A percentile compares a stretch with the other conserved stretches of the same genome.
Conservation (phyloP, 2,888 invertebrate genomes). For the Lepidocyrtoides sp. region DNA sequence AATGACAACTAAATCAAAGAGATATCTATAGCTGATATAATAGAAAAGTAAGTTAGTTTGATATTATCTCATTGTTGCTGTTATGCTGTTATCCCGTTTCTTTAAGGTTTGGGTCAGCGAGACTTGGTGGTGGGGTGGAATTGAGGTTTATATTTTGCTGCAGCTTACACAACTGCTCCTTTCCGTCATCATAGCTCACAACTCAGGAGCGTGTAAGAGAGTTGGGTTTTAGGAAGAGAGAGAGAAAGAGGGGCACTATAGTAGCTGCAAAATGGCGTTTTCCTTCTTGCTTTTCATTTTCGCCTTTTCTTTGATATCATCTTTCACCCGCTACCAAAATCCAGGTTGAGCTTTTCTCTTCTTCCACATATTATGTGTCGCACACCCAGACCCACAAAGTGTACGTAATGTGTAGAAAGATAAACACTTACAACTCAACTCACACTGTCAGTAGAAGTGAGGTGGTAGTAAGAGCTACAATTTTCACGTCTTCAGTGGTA, state of each 20-base stretch:
- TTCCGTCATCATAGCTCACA: conserved; percentile 6
- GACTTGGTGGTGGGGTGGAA: neutral
- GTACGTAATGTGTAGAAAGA: neutral
- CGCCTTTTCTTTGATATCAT: conserved; percentile 26
- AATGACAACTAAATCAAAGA: neutral
- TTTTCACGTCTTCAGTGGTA: neutral
- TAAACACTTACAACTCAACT: conserved; percentile 1
- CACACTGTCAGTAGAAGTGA: no score
- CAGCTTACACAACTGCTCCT: neutral
- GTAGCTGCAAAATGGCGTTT: conserved; percentile 19
- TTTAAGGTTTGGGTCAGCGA: conserved; percentile 17
- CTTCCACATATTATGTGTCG: neutral
- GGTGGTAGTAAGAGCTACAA: neutral
- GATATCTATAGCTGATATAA: conserved; percentile 36
- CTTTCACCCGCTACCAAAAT: conserved; percentile 1
- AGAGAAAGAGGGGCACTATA: neutral
- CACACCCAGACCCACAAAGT: neutral
- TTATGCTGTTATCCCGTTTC: conserved; percentile 2
- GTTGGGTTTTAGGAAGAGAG: neutral
- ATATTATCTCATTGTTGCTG: conserved; percentile 13
- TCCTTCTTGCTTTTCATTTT: conserved; percentile 33
- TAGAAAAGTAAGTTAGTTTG: neutral
- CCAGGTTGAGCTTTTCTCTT: conserved; percentile 24
- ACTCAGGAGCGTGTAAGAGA: neutral
- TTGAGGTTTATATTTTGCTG: conserved; percentile 7